Evolutionary conservation across 1,140 invertebrate species (phyloP).

Genomic region (Ptiloglossa arizonensis): DNA sequence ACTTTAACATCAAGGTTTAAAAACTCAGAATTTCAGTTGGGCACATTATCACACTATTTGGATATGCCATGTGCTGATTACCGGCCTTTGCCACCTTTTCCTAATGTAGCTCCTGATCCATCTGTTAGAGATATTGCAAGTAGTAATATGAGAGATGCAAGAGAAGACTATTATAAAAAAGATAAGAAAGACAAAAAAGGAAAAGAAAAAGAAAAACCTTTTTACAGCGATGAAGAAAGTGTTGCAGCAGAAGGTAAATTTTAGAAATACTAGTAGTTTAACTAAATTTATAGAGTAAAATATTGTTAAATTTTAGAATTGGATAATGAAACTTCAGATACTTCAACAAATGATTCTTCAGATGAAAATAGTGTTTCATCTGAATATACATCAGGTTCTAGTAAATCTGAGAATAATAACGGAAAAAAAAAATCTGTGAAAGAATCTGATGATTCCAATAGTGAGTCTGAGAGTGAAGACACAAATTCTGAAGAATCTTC

Average conservation of each 20-base stretch:
- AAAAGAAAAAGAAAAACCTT: conserved; percentile 72
- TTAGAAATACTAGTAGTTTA: conserved; percentile 2
- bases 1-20: conserved; percentile 86
- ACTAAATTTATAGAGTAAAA: conserved; percentile 26
- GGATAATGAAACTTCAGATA: conserved; percentile 71
- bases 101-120: conserved; percentile 89
- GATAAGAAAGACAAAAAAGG: conserved; percentile 75
- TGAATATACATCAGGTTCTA: conserved; percentile 71
- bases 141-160: conserved; percentile 53
- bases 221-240: conserved; percentile 76
- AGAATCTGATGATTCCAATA: conserved; percentile 71
- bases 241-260: conserved; percentile 64
- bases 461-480: conserved; percentile 75
- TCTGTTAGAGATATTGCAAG: conserved; percentile 89
- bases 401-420: conserved; percentile 70
- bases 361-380: conserved; percentile 75
- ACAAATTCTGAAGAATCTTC: conserved; percentile 76
- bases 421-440: conserved; percentile 61
- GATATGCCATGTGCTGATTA: conserved; percentile 93
- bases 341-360: conserved; percentile 70
- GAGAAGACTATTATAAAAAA: conserved; percentile 66
- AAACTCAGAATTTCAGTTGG: conserved; percentile 91
- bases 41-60: conserved; percentile 97
- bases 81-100: conserved; percentile 93
- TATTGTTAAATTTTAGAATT: conserved; percentile 67